Evolutionary conservation across 2,888 invertebrate genomes (phyloP), one percentile per base, ranked within the genome.

Genomic region (Lasius platythorax): DNA sequence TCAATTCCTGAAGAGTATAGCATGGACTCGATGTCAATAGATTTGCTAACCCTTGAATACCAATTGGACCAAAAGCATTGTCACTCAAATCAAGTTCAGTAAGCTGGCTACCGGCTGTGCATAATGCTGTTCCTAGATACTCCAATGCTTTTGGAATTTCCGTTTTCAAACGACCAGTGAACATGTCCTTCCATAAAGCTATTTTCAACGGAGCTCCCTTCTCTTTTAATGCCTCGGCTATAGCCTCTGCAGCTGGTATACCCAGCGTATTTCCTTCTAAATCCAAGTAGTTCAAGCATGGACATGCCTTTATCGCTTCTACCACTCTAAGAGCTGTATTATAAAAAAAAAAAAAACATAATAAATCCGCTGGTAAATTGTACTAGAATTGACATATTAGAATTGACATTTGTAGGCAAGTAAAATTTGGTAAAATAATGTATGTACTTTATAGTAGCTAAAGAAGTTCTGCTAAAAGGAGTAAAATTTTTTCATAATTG

Each of bases 61-160:
- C 99, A 90, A 99, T 98, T 0, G 99, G 99, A 0, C 99, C 99
- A 91, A 99, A 97, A 0, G 99, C 99, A 95, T 99, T 99, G 95
- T 99, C 99, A 94, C 99, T 99, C 11, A 99, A 96, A 93, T 99
- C 99, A 12, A 99, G 95, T 79, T 98, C 98, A 0, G 97, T 96
- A 0, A 99, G 96, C 2, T 97, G 96, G 0, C 98, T 98, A 0
- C 97, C 97, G 0, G 99, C 98, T 6, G 95, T 93, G 82, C 98
- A 98, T 91, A 99, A 96, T 0, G 98, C 99, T 68, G 96, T 96
- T 0, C 99, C 98, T 0, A 99, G 96, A 83, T 96, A 96, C 93
- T 96, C 96, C 94, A 99, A 95, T 9, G 99, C 99, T 61, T 97
- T 96, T 0, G 99, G 99, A 93, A 99, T 99, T 96, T 99, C 99